These are phyloP conservation scores for Drosophila pseudotalamancana DNA, from an alignment of 2,888 invertebrate genomes.

Conservation along the genomic window DNA sequence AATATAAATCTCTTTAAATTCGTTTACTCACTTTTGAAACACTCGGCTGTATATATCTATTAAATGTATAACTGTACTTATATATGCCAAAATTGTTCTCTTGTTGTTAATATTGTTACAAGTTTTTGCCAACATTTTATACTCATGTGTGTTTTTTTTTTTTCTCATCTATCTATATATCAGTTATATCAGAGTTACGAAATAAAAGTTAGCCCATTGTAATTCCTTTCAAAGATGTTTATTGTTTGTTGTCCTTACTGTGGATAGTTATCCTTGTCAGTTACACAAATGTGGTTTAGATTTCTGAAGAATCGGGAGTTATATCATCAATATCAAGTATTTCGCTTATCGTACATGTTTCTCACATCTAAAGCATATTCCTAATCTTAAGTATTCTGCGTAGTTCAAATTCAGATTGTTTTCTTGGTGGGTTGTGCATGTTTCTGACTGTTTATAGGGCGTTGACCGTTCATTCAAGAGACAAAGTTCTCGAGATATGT, in stretches of 20 bases:
- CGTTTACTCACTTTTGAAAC: slow-evolving; percentile 41
- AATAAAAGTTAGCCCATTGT: slow-evolving; percentile 56
- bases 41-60: slow-evolving; percentile 54
- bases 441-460: slow-evolving; percentile 11
- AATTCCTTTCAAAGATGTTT: slow-evolving; percentile 60
- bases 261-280: slow-evolving; percentile 16
- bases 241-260: slow-evolving; percentile 17
- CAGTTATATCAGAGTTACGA: slow-evolving; percentile 39
- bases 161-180: slow-evolving; percentile 28
- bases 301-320: slow-evolving; percentile 4
- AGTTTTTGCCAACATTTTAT: slow-evolving; percentile 43
- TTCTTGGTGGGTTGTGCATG: slow-evolving; percentile 28
- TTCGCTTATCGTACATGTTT: slow-evolving; percentile 37
- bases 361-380: slow-evolving; percentile 19
- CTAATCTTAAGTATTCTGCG: slow-evolving; percentile 8
- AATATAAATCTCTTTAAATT: neutral
- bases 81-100: slow-evolving; percentile 41
- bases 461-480: slow-evolving; percentile 5
- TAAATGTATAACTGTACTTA: slow-evolving; percentile 44
- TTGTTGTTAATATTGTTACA: slow-evolving; percentile 70
- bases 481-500: slow-evolving; percentile 9
- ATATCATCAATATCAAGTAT: slow-evolving; percentile 4
- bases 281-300: slow-evolving; percentile 9
- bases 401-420: slow-evolving; percentile 9
- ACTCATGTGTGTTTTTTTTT: slow-evolving; percentile 41